A percentile compares a stretch with the other conserved stretches of the same genome.
Evolutionary conservation across 2,113 vertebrate species (phyloP).

Genomic region (Callipepla californica): DNA sequence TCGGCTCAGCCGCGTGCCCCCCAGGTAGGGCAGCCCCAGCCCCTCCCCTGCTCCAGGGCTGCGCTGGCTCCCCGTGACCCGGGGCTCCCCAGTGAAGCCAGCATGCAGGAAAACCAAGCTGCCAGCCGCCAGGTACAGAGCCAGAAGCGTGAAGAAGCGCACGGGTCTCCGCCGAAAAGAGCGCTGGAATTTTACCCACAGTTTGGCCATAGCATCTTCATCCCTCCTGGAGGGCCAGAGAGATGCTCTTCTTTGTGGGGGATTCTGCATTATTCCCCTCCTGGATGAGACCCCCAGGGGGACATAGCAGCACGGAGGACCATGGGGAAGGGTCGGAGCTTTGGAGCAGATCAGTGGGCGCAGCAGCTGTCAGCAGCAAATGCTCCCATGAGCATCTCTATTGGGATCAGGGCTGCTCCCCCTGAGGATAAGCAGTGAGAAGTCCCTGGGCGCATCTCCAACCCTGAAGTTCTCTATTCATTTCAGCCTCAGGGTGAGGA

Average conservation of each 20-base stretch:
- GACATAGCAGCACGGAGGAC: background rate
- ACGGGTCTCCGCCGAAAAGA: conserved; percentile 92
- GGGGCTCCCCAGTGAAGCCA: conserved; percentile 82
- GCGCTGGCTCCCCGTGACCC: background rate
- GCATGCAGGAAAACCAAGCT: conserved; percentile 93
- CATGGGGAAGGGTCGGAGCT: conserved; percentile 74
- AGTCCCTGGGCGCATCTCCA: background rate
- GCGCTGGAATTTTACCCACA: conserved; percentile 91
- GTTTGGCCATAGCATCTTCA: conserved; percentile 89
- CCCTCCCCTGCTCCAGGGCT: background rate
- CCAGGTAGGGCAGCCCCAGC: conserved; percentile 76
- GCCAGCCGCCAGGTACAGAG: conserved; percentile 92
- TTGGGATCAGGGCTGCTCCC: conserved; percentile 55
- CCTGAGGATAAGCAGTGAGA: conserved; percentile 10
- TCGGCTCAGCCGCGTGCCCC: conserved; percentile 76
- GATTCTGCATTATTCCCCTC: background rate
- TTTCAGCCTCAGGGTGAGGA: conserved; percentile 56
- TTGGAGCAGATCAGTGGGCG: conserved; percentile 79
- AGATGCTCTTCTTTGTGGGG: background rate
- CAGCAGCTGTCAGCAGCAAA: conserved; percentile 64
- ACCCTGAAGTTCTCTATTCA: conserved; percentile 51
- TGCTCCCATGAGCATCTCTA: conserved; percentile 48
- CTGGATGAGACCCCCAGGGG: background rate
- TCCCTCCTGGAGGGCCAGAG: conserved; percentile 50
- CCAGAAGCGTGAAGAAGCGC: conserved; percentile 92